These are phyloP conservation scores for Temnothorax longispinosus DNA, from an alignment of 1,140 invertebrate genomes.

Conservation along the genomic window DNA sequence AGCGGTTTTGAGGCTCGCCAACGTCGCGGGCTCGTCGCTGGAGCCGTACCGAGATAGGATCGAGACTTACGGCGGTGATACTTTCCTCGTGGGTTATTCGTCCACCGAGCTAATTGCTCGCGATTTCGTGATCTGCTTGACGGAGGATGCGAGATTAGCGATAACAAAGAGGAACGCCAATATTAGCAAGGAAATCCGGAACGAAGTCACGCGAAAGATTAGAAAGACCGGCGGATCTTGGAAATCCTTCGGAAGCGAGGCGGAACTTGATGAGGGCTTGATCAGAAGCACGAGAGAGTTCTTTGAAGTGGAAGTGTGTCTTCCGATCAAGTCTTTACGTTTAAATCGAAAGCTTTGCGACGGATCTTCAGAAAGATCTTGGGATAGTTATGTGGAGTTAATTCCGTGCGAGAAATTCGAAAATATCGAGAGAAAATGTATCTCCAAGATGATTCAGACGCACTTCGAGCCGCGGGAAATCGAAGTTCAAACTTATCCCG, in stretches of 20 bases:
- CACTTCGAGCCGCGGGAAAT: slow-evolving; percentile 83
- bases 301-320: slow-evolving; percentile 87
- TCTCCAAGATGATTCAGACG: slow-evolving; percentile 84
- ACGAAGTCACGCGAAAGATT: slow-evolving; percentile 86
- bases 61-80: slow-evolving; percentile 84
- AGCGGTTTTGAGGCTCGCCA: slow-evolving; percentile 82
- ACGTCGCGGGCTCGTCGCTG: slow-evolving; percentile 83
- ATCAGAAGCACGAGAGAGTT: slow-evolving; percentile 85
- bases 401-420: slow-evolving; percentile 84
- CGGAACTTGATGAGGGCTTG: slow-evolving; percentile 86
- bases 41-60: slow-evolving; percentile 83
- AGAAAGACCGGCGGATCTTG: slow-evolving; percentile 87
- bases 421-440: slow-evolving; percentile 81
- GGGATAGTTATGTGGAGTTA: slow-evolving; percentile 89
- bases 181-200: slow-evolving; percentile 86
- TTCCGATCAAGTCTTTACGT: slow-evolving; percentile 60
- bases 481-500: slow-evolving; percentile 89
- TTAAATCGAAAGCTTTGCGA: slow-evolving; percentile 57
- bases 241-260: slow-evolving; percentile 88
- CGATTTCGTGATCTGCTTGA: slow-evolving; percentile 89
- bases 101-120: slow-evolving; percentile 86
- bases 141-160: slow-evolving; percentile 82
- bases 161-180: slow-evolving; percentile 85
- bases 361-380: slow-evolving; percentile 85
- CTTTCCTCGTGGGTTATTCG: slow-evolving; percentile 90